A percentile compares a stretch with the other conserved stretches of the same genome.
Conservation (phyloP, 2,888 invertebrate genomes). For the Smittia sp. region DNA sequence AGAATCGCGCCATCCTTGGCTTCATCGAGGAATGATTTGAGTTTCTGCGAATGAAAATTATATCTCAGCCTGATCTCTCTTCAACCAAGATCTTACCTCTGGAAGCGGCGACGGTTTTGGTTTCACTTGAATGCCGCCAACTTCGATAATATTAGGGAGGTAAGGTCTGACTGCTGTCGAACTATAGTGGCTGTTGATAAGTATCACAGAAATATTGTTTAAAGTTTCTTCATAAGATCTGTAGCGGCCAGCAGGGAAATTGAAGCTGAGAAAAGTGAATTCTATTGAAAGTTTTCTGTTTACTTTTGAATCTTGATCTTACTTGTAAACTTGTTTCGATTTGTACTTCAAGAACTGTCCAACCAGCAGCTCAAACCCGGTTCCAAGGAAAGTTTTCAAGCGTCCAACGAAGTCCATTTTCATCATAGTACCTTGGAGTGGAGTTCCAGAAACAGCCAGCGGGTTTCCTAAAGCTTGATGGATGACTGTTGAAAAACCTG, state of each 20-base stretch:
- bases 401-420: not conserved
- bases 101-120: constrained; percentile 44
- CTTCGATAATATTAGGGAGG: constrained; percentile 51
- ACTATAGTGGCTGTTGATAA: constrained; percentile 52
- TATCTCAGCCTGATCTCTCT: too few species aligned
- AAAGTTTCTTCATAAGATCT: constrained; percentile 46
- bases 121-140: constrained; percentile 55
- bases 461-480: constrained; percentile 43
- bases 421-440: not conserved
- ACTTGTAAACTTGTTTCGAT: not conserved
- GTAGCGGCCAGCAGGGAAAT: constrained; percentile 42
- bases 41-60: constrained; percentile 30
- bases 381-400: too few species aligned
- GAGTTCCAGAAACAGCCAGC: constrained; percentile 38
- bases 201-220: constrained; percentile 49
- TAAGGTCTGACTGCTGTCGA: constrained; percentile 49
- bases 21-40: constrained; percentile 44
- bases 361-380: not conserved
- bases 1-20: constrained; percentile 42
- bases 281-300: too few species aligned
- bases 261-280: constrained; percentile 20
- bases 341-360: not conserved
- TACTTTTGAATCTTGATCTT: too few species aligned
- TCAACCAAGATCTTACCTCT: constrained; percentile 22
- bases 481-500: constrained; percentile 46